Evolutionary conservation across 2,888 invertebrate species (phyloP).

Genomic region (Chesias legatella): DNA sequence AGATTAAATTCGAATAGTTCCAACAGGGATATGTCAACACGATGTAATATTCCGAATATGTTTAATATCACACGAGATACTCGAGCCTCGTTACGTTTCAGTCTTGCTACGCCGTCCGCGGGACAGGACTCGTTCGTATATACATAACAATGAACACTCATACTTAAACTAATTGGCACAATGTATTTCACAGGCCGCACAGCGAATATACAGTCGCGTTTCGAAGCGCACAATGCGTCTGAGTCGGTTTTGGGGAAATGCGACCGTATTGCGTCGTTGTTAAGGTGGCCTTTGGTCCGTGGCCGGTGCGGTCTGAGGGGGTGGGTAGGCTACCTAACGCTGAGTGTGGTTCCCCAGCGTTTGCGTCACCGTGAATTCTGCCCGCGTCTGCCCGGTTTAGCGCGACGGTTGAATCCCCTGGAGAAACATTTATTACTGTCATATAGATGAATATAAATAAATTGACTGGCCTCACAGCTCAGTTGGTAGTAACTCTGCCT

Average conservation of each 20-base stretch:
- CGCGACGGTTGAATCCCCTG: conserved; percentile 74
- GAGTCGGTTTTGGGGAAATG: conserved; percentile 1
- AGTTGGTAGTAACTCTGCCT: too few species aligned
- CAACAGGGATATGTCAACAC: conserved; percentile 23
- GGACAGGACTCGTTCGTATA: conserved; percentile 5
- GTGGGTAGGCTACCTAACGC: conserved; percentile 41
- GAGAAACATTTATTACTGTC: too few species aligned
- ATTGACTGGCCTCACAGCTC: too few species aligned
- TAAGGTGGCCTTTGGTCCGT: conserved; percentile 19
- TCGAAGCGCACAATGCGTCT: neutral
- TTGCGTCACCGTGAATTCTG: conserved; percentile 39
- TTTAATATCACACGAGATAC: conserved; percentile 22
- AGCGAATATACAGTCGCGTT: conserved; percentile 2
- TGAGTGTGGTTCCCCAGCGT: conserved; percentile 51
- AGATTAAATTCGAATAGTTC: conserved; percentile 32
- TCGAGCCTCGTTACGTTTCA: conserved; percentile 42
- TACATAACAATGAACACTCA: conserved; percentile 20
- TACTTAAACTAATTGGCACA: conserved; percentile 25
- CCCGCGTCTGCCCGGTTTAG: conserved; percentile 65
- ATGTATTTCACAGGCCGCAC: conserved; percentile 22
- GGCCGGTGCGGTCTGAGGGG: conserved; percentile 21
- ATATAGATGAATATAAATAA: conserved; percentile 1
- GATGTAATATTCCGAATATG: conserved; percentile 4
- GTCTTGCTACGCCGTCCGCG: conserved; percentile 43
- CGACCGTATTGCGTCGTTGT: conserved; percentile 7